Evolutionary conservation across 2,797 vertebrate genomes (phyloP), one percentile per base, ranked within the genome.

Genomic region (Lateolabrax maculatus): DNA sequence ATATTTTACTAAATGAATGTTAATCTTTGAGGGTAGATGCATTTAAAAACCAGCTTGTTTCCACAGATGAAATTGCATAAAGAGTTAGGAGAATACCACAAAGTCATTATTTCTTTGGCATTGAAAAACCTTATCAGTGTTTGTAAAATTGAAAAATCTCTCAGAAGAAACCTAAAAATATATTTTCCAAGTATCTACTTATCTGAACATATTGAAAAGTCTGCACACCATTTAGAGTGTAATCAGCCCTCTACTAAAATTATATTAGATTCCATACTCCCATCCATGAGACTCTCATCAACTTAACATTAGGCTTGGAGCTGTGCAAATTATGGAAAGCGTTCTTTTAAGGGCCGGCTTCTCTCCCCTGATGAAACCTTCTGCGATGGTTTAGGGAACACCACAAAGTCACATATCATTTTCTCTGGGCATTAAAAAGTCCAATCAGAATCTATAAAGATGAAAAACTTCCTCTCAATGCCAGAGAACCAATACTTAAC

Each of bases 181-280:
- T 5, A 71, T 89, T 72, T 80, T 75, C n/a, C 43, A 43, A 12
- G n/a, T 55, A 75, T 85, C 79, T 85, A 81, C 75, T 92, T 85
- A 87, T 80, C 80, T 76, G 71, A 75, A 68, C 75, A 83, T 84
- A 87, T 80, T 87, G 82, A 86, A 90, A 87, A 71, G 68, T 78
- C 90, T 81, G 73, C 82, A 67, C 81, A 77, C 71, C 72, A 84
- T 87, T 92, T 86, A 78, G 79, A 84, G 77, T 75, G 75, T 85
- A 89, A 93, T 92, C 91, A 90, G 75, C 75, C 69, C 70, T 87
- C 80, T 56, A 79, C 76, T 74, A 69, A 86, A 90, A 87, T 87
- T 27, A 83, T 53, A 89, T 90, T 85, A 87, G 68, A 91, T 87
- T 77, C 65, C 83, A 68, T 65, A 72, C 67, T 67, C 72, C 65